Base-by-base conservation (phyloP, 1,140 invertebrate genomes). In the Magallana ariakensis region DNA sequence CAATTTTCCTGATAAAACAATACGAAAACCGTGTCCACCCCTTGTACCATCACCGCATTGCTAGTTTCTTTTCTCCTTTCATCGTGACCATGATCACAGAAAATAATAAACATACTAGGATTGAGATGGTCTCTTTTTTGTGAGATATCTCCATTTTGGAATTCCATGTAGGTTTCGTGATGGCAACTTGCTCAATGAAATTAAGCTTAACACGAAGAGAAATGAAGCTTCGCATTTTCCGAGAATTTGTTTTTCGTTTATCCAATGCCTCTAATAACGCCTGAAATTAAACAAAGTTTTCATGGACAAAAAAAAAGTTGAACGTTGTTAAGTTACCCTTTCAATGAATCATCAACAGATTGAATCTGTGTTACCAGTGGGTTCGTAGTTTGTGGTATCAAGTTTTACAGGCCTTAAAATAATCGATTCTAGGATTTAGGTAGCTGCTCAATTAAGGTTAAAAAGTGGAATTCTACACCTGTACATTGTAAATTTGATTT, bases 221-320 rank as follows among this genome's bases (percentile, higher is more conserved):
- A 57, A 58, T 57, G 56, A 15, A 58, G 54, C 55, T 33, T 84
- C 82, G 55, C 82, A 84, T 58, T 84, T 84, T 84, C n/a, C 54
- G 15, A 16, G 22, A 84, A 58, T 58, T 58, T 22, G 16, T 19
- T 26, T 58, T 57, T 84, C 82, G n/a, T n/a, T n/a, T 58, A 10
- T 58, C 57, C 15, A 84, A 56, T 6, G 82, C n/a, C 54, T 60
- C 56, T 46, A 58, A 56, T 62, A 88, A 60, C 15, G 22, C 80
- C 89, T 90, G 87, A 87, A 90, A 87, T 80, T 60, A 86, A 75
- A 75, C 19, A 75, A 75, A 26, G 7, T 10, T 26, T 75, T 10
- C 7, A 62, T 62, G 13, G 19, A 16, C 22, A 81, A 81, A 81
- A 80, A 80, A 15, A 22, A 33, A 80, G 7, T n/a, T 82, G 46